These are phyloP conservation scores for Nymphalis io DNA, from an alignment of 1,140 invertebrate genomes.

Conservation along the genomic window DNA sequence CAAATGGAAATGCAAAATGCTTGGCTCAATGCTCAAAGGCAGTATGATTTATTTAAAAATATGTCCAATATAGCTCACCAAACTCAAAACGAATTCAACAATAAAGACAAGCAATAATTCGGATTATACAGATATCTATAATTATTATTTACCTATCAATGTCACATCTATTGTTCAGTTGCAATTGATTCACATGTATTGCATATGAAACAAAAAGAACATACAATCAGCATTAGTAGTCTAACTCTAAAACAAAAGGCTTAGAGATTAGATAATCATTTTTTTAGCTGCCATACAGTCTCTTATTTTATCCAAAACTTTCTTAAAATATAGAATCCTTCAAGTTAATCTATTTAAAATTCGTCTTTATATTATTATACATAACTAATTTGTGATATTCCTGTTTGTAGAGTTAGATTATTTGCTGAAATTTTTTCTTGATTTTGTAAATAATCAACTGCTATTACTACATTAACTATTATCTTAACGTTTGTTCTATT, in stretches of 20 bases:
- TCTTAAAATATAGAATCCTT: neutral
- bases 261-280: no score
- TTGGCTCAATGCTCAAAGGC: slow-evolving; percentile 66
- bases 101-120: slow-evolving; percentile 60
- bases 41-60: slow-evolving; percentile 66
- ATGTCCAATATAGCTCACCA: slow-evolving; percentile 67
- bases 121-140: slow-evolving; percentile 17
- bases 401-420: neutral
- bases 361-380: neutral
- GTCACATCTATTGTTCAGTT: slow-evolving; percentile 1
- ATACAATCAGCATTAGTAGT: neutral
- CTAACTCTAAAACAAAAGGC: no score
- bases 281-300: neutral
- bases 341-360: no score
- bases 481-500: neutral
- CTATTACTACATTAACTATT: neutral
- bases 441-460: neutral
- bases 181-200: slow-evolving; percentile 2
- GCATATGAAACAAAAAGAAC: no score
- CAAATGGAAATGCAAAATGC: slow-evolving; percentile 68
- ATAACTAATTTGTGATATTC: neutral
- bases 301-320: neutral
- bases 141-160: slow-evolving; percentile 1
- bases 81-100: slow-evolving; percentile 66
- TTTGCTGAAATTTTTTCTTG: slow-evolving; percentile 7